Base-by-base conservation (phyloP, 2,888 invertebrate species). In the Steinernema hermaphroditum region DNA sequence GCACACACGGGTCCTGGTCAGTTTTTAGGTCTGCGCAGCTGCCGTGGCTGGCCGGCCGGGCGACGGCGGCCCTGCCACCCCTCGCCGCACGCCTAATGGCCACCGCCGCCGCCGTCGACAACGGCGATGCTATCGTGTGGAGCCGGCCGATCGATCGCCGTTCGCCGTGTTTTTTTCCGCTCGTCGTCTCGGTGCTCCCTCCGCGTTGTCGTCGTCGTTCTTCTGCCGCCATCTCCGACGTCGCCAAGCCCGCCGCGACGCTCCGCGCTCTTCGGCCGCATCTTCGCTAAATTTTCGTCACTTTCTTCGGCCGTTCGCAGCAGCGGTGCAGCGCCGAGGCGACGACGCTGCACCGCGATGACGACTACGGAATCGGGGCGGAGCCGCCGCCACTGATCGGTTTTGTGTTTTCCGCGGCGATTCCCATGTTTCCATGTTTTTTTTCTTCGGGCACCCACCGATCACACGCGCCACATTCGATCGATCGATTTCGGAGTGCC, bases 251-350 rank as follows among this genome's bases (percentile, higher is more conserved):
- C 46, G 19, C 6, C 46, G 2, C 9, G 46, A 2, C 54, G 54
- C 54, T 22, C 54, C 54, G 54, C 6, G n/a, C 24, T 12, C 9
- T 22, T 16, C 54, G n/a, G 54, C 54, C 16, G 54, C 54, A 54
- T 54, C 54, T 54, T 54, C 54, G 19, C 54, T 24, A 54, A 54
- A 54, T 19, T 9, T 54, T 54, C 54, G 54, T 54, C 54, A 54
- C 54, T 54, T 54, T 54, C 24, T 37, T 37, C 37, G 37, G 37
- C 37, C 37, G 37, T 37, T 37, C 37, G 37, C 37, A 37, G 37
- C 37, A 12, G 4, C 37, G 12, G 12, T 37, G 37, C 12, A 4
- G 37, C 12, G n/a, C n/a, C n/a, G 9, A 8, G 43, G 43, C 43
- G 43, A 41, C 43, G 43, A 41, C 43, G 22, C 46, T 46, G 46